These are phyloP conservation scores for Grammomys dolichurus DNA, from an alignment of 2,113 vertebrate species.

Conservation along the genomic window DNA sequence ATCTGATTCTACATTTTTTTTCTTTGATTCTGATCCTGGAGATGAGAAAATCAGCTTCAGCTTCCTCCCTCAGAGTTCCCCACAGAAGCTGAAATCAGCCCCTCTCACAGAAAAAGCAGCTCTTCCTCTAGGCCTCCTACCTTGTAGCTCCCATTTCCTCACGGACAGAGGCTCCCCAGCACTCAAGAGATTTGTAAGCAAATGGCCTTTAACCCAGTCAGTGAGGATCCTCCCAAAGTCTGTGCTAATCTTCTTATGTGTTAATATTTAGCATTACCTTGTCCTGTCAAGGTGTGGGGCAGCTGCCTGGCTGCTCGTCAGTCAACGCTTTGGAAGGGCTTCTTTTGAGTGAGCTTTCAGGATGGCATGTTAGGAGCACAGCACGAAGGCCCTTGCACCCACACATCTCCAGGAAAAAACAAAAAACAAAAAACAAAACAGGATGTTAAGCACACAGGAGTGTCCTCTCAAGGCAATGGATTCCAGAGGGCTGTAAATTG, in stretches of 20 bases:
- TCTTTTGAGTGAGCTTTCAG: background rate
- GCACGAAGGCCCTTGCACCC: background rate
- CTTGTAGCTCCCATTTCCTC: background rate
- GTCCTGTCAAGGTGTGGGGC: background rate
- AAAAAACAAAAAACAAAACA: background rate
- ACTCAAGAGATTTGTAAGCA: constrained; percentile 35
- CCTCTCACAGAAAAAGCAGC: background rate
- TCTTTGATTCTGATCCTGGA: background rate
- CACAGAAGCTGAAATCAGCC: background rate
- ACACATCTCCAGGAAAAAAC: background rate
- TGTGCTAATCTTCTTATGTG: constrained; percentile 67
- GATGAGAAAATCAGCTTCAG: background rate
- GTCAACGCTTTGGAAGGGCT: constrained; percentile 37
- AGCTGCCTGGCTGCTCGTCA: background rate
- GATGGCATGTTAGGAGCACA: too few species aligned
- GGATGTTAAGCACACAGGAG: background rate
- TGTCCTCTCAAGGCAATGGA: background rate
- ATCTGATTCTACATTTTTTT: background rate
- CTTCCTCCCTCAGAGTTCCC: background rate
- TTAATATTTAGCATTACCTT: constrained; percentile 69
- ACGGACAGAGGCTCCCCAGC: background rate
- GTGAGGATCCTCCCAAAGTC: constrained; percentile 16
- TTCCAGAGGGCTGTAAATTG: background rate
- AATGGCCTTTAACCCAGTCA: constrained; percentile 56
- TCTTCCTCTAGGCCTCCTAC: background rate